Evolutionary conservation across 2,113 vertebrate species (phyloP), one percentile per base, ranked within the genome.

Genomic region (Mungos mungo): DNA sequence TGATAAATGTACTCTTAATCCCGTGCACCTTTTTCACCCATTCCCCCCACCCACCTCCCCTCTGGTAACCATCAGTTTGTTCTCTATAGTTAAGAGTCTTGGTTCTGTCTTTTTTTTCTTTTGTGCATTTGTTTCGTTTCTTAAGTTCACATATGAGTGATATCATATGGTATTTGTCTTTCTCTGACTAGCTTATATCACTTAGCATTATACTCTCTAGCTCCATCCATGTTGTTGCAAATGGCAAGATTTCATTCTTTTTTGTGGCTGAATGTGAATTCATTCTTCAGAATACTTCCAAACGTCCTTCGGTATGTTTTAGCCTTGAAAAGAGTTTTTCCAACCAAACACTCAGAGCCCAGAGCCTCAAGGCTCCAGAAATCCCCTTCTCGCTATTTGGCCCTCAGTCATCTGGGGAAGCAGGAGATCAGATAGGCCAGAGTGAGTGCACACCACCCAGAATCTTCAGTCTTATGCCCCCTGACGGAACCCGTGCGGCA

Each of bases 291-390:
- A 88, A 93, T 90, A 72, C 74, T 88, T 89, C 50, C 27, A 77
- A 38, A 69, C 16, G 18, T 50, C 23, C 41, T 88, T 82, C 57
- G 19, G 45, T 65, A 23, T 47, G 33, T 71, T 93, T 92, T 88
- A 71, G 50, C 89, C 29, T 89, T 92, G 72, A 83, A 93, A 88
- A 95, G 89, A 45, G 47, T 27, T 76, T 86, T 97, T 96, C 38
- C 88, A 77, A 16, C 31, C 88, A 47, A 92, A 84, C 69, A 52
- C 88, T 79, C 41, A 85, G 71, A 84, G 50, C 41, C 7, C 33
- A 92, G 66, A 81, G 63, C 52, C 35, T 94, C 63, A 54, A 83
- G 63, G 60, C 63, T 45, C 80, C 38, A 35, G 81, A 68, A 31
- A 87, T 19, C 29, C 18, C 25, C 80, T 96, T 66, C 8, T 84